phyloP scores from a whole-genome alignment of 2,888 invertebrate species.

The Acleris cristana region DNA sequence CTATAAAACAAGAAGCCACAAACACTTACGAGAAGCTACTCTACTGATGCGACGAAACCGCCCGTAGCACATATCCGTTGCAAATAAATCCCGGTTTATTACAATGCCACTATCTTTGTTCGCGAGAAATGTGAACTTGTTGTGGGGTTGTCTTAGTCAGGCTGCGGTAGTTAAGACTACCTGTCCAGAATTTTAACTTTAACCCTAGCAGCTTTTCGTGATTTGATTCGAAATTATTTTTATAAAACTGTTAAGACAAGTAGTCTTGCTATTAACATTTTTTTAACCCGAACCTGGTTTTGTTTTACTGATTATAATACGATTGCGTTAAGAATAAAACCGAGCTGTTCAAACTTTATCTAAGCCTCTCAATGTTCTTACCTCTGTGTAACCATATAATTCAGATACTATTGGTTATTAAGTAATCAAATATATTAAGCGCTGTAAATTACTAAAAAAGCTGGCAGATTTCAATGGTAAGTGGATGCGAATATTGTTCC shows the following conservation, averaged over 20 bases:
- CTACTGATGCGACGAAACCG: background rate
- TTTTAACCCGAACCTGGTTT: background rate
- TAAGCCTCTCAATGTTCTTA: background rate
- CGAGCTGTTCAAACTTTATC: background rate
- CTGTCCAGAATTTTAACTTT: conserved; percentile 17
- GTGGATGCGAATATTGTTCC: conserved; percentile 19
- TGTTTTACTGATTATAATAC: no score
- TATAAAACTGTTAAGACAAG: conserved; percentile 22
- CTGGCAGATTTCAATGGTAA: conserved; percentile 13
- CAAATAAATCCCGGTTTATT: conserved; percentile 15
- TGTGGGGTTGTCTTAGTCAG: conserved; percentile 20
- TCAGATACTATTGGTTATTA: background rate
- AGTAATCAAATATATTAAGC: background rate
- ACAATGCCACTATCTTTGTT: conserved; percentile 8
- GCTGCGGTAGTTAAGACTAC: conserved; percentile 10
- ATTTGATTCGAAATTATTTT: conserved; percentile 11
- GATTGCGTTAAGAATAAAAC: background rate
- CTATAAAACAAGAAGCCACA: no score
- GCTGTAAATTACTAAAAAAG: conserved; percentile 9
- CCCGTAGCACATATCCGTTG: conserved; percentile 5
- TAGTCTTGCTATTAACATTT: conserved; percentile 12
- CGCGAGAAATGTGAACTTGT: conserved; percentile 16
- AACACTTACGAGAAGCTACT: no score
- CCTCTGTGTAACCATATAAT: no score
- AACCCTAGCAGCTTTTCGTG: conserved; percentile 18